Evolutionary conservation across 2,888 invertebrate species (phyloP), one percentile per base, ranked within the genome.

Genomic region (Drosophila picticornis): DNA sequence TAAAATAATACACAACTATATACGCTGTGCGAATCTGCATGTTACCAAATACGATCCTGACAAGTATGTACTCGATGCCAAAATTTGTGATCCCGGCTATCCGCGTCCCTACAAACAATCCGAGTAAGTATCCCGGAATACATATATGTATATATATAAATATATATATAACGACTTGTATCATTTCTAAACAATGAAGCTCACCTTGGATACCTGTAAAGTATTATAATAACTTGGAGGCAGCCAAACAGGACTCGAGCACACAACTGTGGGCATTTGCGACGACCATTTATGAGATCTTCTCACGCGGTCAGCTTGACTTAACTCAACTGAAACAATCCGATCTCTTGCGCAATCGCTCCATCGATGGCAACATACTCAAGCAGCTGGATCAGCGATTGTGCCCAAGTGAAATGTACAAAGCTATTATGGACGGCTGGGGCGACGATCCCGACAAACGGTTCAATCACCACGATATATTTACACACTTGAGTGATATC

Each of bases 181-280:
- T 46, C 16, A 4, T 55, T 25, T 0, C 13, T 31, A 11, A 27
- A 16, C 34, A 7, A 27, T 56, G n/a, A 83, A 98, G 97, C 87
- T 94, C 97, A 4, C 97, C 97, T 81, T 99, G 98, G 98, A 95
- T 98, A 91, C 98, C 98, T 0, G 95, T 96, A 13, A 98, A 98
- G 92, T 96, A 96, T 90, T 96, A 96, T 91, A 92, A 94, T 0
- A 96, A 96, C 91, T 94, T 96, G 89, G 95, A 95, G 88, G 93
- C 72, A 25, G 96, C 96, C 19, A 95, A 95, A 91, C 94, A 94
- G 13, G 96, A 96, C 27, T 94, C 95, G 0, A 94, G 95, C 61
- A 96, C 97, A 16, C 98, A 98, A 90, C 95, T 98, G 29, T 99
- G 98, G 97, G 97, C 98, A 7, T 96, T 97, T 91, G 97, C 97